Base-by-base conservation (phyloP, 2,113 vertebrate genomes). In the Pteropus alecto region DNA sequence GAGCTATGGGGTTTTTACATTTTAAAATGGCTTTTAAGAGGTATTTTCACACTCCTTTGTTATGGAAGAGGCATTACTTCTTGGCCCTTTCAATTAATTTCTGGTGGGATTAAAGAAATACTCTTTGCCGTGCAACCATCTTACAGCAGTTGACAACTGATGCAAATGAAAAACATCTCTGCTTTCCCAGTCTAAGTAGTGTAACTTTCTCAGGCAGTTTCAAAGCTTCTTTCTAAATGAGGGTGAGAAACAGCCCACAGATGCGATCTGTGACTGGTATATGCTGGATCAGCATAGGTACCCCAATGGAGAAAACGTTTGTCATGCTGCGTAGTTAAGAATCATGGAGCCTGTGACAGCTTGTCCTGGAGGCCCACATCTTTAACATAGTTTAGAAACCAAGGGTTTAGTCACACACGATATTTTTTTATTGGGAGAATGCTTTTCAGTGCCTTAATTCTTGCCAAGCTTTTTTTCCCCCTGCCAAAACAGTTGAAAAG, bases 361-460 rank as follows among this genome's bases (percentile, higher is more conserved):
- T 51, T 5, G 3, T 56, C 88, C 92, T 54, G 30, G 61, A 93
- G 91, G 88, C 41, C n/a, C 56, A 35, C 26, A 65, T 88, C 56
- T 82, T 96, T 86, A 85, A 82, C 38, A 43, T 15, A 74, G 51
- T 46, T 91, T 71, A 96, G 83, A 92, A 95, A 60, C 11, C 4
- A 3, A 84, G 74, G 78, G 33, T 65, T 65, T 96, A 79, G 77
- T 97, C 86, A 94, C 63, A 83, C 43, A 35, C 30, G 26, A 28
- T 94, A 74, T 74, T 90, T 81, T 26, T 67, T 43, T n/a, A 79
- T 8, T 89, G 48, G 77, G 67, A 74, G 78, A 78, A 93, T 95
- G 61, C 77, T 94, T 96, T 93, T 74, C 63, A 70, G 93, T 93
- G 77, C 41, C n/a, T 51, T 83, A 70, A 79, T 93, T 83, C 46